Evolutionary conservation across 1,140 invertebrate species (phyloP).

Genomic region (Chironomus striatipennis): DNA sequence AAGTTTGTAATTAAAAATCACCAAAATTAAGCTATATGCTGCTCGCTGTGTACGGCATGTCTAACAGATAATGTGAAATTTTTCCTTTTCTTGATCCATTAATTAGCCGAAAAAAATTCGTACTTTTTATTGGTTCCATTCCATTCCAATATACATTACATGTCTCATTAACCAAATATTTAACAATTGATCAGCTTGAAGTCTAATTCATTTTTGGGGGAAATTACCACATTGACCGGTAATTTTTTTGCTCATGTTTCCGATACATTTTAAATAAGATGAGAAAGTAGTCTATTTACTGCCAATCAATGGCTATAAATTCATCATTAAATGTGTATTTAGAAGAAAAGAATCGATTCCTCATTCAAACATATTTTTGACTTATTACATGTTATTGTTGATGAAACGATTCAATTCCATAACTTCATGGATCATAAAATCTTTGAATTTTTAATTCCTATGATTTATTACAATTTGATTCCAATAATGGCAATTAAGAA

Average conservation of each 20-base stretch:
- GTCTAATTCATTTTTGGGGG: background rate
- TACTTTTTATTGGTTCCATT: background rate
- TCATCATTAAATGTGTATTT: background rate
- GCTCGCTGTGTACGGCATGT: background rate
- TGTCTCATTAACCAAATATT: background rate
- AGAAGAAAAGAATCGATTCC: background rate
- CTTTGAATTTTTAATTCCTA: background rate
- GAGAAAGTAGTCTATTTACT: conserved; percentile 7
- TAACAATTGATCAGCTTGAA: background rate
- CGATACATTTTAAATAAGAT: background rate
- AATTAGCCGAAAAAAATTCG: too few relatives aligned
- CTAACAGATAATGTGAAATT: too few relatives aligned
- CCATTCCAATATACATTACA: background rate
- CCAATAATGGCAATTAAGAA: too few relatives aligned
- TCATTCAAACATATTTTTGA: background rate
- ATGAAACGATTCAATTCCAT: too few relatives aligned
- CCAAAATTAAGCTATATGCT: background rate
- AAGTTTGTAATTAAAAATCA: background rate
- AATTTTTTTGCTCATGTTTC: background rate
- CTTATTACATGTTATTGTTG: background rate
- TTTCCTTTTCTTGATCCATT: too few relatives aligned
- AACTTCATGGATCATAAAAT: background rate
- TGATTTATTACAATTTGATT: background rate
- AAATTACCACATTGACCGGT: background rate
- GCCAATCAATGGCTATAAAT: background rate